Evolutionary conservation across 2,888 invertebrate genomes (phyloP).

Genomic region (Cryptocephalus primarius): DNA sequence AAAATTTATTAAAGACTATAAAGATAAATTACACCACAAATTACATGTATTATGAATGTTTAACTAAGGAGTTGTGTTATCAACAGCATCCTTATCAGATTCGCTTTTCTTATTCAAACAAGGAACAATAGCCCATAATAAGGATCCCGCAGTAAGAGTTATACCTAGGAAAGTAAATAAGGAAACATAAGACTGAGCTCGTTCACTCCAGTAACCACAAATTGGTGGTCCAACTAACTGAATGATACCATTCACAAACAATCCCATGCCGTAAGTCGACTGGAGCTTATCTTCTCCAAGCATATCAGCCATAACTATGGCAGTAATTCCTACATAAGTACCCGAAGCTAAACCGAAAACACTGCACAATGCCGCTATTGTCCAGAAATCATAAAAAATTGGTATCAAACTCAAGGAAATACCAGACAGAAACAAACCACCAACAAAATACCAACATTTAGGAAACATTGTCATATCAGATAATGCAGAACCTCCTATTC

Average conservation of each 20-base stretch:
- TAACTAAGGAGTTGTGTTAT: too few relatives aligned
- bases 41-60: too few relatives aligned
- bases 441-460: slow-evolving; percentile 73
- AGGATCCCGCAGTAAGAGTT: slow-evolving; percentile 58
- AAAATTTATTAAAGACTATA: too few relatives aligned
- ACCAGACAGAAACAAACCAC: slow-evolving; percentile 67
- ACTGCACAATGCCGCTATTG: slow-evolving; percentile 59
- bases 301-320: slow-evolving; percentile 82
- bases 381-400: slow-evolving; percentile 50
- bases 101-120: slow-evolving; percentile 40
- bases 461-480: slow-evolving; percentile 68
- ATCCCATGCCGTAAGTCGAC: slow-evolving; percentile 75
- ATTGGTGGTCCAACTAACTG: slow-evolving; percentile 75
- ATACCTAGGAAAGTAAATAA: slow-evolving; percentile 66
- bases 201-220: slow-evolving; percentile 62
- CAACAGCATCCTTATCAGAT: too few relatives aligned
- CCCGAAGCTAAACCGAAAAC: slow-evolving; percentile 76
- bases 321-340: slow-evolving; percentile 75
- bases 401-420: slow-evolving; percentile 62
- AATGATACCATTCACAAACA: slow-evolving; percentile 73
- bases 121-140: slow-evolving; percentile 67
- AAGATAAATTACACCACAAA: too few relatives aligned
- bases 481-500: slow-evolving; percentile 76
- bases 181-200: slow-evolving; percentile 52
- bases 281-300: slow-evolving; percentile 73